Evolutionary conservation across 1,140 invertebrate species (phyloP).

Genomic region (Aphaenogaster ashmeadi): DNA sequence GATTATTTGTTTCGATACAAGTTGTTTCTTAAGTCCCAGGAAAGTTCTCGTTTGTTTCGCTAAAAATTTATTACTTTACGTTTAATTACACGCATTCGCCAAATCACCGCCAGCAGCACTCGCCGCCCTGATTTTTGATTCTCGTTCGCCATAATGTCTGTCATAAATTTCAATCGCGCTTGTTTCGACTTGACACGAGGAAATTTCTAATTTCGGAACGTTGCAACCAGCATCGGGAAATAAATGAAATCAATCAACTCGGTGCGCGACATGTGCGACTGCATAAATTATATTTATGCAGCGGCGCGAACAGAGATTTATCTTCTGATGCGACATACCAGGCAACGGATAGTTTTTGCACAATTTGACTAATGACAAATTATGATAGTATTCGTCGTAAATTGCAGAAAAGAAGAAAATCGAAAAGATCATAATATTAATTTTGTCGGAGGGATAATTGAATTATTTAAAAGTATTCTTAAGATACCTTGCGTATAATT

Average conservation of each 20-base stretch:
- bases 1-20: background rate
- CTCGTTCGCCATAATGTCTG: conserved; percentile 3
- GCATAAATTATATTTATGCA: conserved; percentile 49
- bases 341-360: background rate
- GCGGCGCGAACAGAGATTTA: conserved; percentile 46
- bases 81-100: background rate
- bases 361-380: conserved; percentile 25
- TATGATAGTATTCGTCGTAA: conserved; percentile 8
- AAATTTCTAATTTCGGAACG: conserved; percentile 50
- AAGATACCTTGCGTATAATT: background rate
- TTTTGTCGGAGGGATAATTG: background rate
- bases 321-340: conserved; percentile 31
- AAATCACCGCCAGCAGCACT: conserved; percentile 2
- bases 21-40: background rate
- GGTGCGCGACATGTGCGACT: conserved; percentile 41
- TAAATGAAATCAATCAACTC: conserved; percentile 63
- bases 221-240: conserved; percentile 15
- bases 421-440: background rate
- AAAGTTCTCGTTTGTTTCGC: background rate
- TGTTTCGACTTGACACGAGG: background rate
- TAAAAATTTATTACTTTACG: conserved; percentile 20
- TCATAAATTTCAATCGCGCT: conserved; percentile 34
- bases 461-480: background rate
- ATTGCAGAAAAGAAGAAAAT: conserved; percentile 12
- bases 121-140: conserved; percentile 7